Evolutionary conservation across 1,140 invertebrate species (phyloP).

Genomic region (Liolophura sinensis): DNA sequence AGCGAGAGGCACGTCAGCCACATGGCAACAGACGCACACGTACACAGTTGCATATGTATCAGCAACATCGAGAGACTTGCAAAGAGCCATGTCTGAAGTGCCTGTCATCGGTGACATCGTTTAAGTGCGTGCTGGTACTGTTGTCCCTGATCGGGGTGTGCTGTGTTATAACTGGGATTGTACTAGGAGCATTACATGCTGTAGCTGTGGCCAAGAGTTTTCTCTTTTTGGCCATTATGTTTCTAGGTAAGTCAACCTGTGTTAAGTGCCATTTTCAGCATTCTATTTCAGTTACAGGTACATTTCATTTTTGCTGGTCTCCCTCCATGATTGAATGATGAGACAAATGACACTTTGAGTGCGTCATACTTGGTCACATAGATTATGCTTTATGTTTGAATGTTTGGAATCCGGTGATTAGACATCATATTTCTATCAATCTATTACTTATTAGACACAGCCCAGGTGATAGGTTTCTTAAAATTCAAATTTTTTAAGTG

Average conservation of each 20-base stretch:
- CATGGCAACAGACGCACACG: not conserved
- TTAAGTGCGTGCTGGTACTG: slow-evolving; percentile 53
- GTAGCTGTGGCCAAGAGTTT: slow-evolving; percentile 40
- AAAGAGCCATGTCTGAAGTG: slow-evolving; percentile 49
- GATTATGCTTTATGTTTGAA: no score
- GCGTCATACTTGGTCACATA: no score
- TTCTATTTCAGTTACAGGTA: not conserved
- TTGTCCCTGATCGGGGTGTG: slow-evolving; percentile 52
- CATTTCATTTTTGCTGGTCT: not conserved
- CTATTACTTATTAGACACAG: no score
- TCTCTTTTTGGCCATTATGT: slow-evolving; percentile 54
- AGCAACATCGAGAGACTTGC: slow-evolving; percentile 29
- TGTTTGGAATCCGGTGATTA: no score
- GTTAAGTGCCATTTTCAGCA: not conserved
- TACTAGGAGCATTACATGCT: slow-evolving; percentile 53
- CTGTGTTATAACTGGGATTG: slow-evolving; percentile 55
- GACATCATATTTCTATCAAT: no score
- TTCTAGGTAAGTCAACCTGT: slow-evolving; percentile 49
- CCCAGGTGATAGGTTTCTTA: no score
- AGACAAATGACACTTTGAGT: no score
- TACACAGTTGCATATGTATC: not conserved
- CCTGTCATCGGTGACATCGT: slow-evolving; percentile 45
- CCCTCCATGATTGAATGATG: no score
- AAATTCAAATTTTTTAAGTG: no score
- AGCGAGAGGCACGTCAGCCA: slow-evolving; percentile 14